These are phyloP conservation scores for Phylloscopus collybita DNA, from an alignment of 2,797 vertebrate species.

Conservation along the genomic window DNA sequence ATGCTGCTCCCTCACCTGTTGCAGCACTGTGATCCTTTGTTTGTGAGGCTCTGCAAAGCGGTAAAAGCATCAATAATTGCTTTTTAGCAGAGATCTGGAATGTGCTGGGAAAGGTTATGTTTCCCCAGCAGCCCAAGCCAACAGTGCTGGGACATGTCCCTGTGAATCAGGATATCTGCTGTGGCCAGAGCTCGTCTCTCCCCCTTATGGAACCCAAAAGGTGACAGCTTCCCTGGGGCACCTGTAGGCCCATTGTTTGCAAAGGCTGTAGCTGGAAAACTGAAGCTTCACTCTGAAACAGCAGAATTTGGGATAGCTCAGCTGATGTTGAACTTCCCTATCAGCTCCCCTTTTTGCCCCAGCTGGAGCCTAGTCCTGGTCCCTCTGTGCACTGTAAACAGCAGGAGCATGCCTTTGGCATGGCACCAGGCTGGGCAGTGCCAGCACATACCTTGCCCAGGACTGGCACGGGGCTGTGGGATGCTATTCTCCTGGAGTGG, in stretches of 20 bases:
- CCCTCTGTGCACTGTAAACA: neutral
- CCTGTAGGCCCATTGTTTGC: neutral
- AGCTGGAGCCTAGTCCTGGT: neutral
- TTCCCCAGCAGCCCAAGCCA: neutral
- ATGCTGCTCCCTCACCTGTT: neutral
- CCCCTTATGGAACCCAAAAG: neutral
- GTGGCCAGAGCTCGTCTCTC: neutral
- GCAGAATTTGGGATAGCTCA: neutral
- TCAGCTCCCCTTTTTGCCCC: neutral
- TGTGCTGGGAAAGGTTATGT: neutral
- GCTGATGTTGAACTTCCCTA: neutral
- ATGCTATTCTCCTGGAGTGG: neutral
- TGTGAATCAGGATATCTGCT: neutral
- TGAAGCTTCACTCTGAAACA: neutral
- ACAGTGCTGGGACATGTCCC: neutral
- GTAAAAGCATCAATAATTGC: neutral
- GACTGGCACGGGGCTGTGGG: neutral
- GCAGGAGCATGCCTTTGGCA: neutral
- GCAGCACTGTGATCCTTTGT: neutral
- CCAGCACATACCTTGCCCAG: neutral
- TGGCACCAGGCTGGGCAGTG: neutral
- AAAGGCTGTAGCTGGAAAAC: neutral
- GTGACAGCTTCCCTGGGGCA: neutral
- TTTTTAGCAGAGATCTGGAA: neutral
- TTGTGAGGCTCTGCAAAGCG: neutral